Evolutionary conservation across 2,113 vertebrate species (phyloP), one percentile per base, ranked within the genome.

Genomic region (Gila orcuttii): DNA sequence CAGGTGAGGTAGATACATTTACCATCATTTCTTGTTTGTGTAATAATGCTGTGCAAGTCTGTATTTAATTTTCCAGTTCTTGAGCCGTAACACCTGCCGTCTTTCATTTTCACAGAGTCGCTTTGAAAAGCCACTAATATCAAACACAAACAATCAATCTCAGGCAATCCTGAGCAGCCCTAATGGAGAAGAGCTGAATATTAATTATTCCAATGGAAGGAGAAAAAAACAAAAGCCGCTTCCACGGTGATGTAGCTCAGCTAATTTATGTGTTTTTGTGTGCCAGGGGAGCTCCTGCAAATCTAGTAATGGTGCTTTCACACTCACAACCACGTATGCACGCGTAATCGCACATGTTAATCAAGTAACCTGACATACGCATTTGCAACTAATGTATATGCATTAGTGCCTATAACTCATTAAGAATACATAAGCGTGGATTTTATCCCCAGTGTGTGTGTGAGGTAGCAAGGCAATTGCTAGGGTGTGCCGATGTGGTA

Each of bases 121-220:
- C 89, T 91, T 90, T 93, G 91, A 91, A 93, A 93, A 92, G 90
- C 92, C 88, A 64, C 83, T 95, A 94, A 94, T 94, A 93, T 94
- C 92, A 93, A 93, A 91, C 90, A 93, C 93, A 94, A 94, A 94
- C 94, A 94, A 94, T 94, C 93, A 94, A 94, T 95, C 90, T 90
- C 6, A 75, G 90, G 91, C 93, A 91, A 93, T 94, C 93, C 93
- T 91, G 91, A 86, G 89, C 91, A 92, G 92, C 90, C 91, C 87
- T 94, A 93, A 94, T 94, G 91, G 91, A 94, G 93, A 93, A 93
- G 91, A 93, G 92, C 91, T 90, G 93, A 95, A 94, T 94, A 95
- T 95, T 94, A 94, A 94, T 92, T 77, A 77, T 55, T 91, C 92
- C 92, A 89, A 93, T 92, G 90, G 91, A 89, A 87, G 89, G 92